Base-by-base conservation (phyloP, 2,888 invertebrate genomes). In the Balanococcus diminutus region DNA sequence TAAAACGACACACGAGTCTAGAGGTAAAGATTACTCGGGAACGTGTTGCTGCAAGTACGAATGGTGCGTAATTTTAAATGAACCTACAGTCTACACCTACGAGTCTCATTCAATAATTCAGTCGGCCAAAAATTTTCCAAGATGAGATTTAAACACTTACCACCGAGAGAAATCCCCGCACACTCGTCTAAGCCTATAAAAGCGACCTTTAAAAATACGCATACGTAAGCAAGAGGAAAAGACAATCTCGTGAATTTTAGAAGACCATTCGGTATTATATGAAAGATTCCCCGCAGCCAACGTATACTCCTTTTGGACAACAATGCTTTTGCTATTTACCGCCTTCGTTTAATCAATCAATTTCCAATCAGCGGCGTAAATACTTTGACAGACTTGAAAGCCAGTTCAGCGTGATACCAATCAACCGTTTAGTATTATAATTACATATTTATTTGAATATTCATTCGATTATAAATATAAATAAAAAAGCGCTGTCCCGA, bases 301-400 rank as follows among this genome's bases (percentile, higher is more conserved):
- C 6, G 42, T 16, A 51, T 9, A 75, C 31, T 75, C 32, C 16
- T 75, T n/a, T n/a, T n/a, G 19, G 61, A n/a, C 19, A 75, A 75
- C 75, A 75, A 75, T 75, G 32, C 75, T 19, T 75, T 75, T 51
- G 25, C 36, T 75, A 75, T 75, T 75, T n/a, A n/a, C 75, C 75
- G 75, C 32, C 75, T 75, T 67, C 75, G 75, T 75, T 75, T 75
- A 75, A 75, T 75, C 75, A 75, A 75, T 75, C 75, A 75, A 75
- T 75, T 75, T 75, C 75, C 75, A 75, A 75, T 75, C 75, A 75
- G 32, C 75, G 75, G 36, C 22, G 75, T 75, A 75, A 75, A 75
- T 75, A 75, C 32, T 75, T 32, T 75, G 75, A 75, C 75, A 75
- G 75, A 75, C 75, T 32, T 75, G 75, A 75, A 75, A 75, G 75